phyloP scores from a whole-genome alignment of 2,113 vertebrate species.

The Orcinus orca region DNA sequence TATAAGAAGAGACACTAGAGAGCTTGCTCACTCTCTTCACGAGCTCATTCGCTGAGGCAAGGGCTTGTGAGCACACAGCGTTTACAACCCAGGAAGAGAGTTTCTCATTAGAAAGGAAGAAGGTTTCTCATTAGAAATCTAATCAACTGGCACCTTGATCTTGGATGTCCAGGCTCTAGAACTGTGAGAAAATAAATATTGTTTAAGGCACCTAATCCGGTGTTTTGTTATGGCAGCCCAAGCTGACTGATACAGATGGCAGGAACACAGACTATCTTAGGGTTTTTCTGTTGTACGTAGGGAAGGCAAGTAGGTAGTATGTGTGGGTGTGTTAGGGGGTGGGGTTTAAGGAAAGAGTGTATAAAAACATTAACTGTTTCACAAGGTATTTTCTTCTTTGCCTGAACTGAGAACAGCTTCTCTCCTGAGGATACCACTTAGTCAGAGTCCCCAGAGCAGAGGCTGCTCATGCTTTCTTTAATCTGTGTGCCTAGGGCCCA shows the following conservation, averaged over 20 bases:
- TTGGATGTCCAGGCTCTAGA: neutral
- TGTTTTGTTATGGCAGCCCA: neutral
- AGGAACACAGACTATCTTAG: neutral
- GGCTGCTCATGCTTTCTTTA: neutral
- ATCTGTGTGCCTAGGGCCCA: neutral
- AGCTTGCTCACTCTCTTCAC: neutral
- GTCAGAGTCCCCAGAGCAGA: neutral
- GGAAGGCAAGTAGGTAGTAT: neutral
- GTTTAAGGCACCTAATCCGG: neutral
- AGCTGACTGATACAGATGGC: neutral
- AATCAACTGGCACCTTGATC: neutral
- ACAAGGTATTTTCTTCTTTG: neutral
- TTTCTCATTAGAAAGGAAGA: neutral
- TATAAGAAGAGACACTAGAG: neutral
- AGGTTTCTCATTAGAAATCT: neutral
- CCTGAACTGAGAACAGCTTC: neutral
- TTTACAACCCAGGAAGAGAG: neutral
- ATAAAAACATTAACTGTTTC: neutral
- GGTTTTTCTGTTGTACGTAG: neutral
- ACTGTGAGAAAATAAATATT: neutral
- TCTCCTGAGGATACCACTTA: neutral
- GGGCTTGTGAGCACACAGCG: neutral
- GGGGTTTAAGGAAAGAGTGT: too few species aligned
- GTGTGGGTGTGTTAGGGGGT: neutral
- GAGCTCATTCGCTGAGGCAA: accelerated